These are phyloP conservation scores for Chaitophorus viminalis DNA, from an alignment of 2,888 invertebrate species.

Conservation along the genomic window DNA sequence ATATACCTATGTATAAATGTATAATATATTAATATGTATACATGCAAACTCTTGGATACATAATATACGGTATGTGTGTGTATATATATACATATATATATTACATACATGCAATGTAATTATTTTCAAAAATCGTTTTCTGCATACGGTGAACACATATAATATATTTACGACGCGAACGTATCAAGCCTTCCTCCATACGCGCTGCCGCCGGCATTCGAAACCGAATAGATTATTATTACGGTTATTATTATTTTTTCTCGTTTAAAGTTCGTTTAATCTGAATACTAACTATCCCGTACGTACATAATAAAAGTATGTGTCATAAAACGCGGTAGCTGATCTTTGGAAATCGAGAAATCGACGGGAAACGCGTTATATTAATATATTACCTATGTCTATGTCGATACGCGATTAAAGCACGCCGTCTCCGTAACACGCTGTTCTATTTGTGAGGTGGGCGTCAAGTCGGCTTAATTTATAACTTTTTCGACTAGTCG, in stretches of 20 bases:
- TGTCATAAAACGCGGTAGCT: conserved; percentile 3
- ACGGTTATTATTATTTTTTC: background rate
- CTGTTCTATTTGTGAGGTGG: no score
- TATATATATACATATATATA: no score
- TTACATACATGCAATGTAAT: conserved; percentile 16
- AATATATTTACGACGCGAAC: conserved; percentile 1
- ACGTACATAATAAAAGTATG: background rate
- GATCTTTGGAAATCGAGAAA: background rate
- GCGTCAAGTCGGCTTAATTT: no score
- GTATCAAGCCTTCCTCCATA: background rate
- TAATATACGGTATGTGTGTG: no score
- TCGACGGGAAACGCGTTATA: background rate
- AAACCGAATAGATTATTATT: conserved; percentile 15
- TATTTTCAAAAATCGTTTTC: conserved; percentile 32
- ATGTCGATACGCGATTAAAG: background rate
- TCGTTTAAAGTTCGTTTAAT: background rate
- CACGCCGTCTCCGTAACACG: no score
- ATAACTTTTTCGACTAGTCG: no score
- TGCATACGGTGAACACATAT: background rate
- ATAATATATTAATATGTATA: background rate
- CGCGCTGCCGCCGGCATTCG: background rate
- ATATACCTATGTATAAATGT: no score
- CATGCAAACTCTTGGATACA: no score
- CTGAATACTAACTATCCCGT: background rate
- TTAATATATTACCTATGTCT: background rate